These are phyloP conservation scores for Coregonus clupeaformis DNA, from an alignment of 2,113 vertebrate genomes.

Conservation along the genomic window DNA sequence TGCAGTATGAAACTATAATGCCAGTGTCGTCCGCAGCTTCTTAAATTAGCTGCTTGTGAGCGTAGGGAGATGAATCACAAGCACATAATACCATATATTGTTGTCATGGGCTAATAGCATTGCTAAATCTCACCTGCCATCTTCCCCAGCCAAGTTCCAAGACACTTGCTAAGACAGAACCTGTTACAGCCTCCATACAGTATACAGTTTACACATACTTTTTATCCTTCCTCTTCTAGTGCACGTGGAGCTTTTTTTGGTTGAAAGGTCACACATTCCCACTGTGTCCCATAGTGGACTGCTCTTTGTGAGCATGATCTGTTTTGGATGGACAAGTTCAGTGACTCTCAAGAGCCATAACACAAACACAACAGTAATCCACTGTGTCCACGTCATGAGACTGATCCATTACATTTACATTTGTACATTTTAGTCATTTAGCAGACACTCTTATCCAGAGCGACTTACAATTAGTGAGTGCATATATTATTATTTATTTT, in stretches of 20 bases:
- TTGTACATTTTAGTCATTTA: no score
- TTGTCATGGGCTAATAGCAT: no score
- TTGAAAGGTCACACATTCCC: not conserved
- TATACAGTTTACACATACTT: not conserved
- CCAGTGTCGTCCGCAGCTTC: no score
- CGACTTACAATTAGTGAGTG: no score
- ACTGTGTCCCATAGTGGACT: not conserved
- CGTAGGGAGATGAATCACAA: no score
- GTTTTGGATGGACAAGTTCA: not conserved
- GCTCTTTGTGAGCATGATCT: not conserved
- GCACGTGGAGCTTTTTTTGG: not conserved
- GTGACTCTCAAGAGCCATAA: not conserved
- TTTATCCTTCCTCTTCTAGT: not conserved
- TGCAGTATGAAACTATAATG: no score
- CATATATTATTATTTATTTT: no score
- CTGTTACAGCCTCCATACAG: not conserved
- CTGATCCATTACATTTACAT: constrained; percentile 8
- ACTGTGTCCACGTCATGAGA: not conserved
- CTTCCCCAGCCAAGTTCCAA: not conserved
- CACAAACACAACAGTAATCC: not conserved
- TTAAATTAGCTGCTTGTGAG: no score
- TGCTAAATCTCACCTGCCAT: not conserved
- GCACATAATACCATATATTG: no score
- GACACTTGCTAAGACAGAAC: not conserved
- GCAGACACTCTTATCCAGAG: no score